phyloP scores from a whole-genome alignment of 92 coral and sea anemone species.

The Zoanthus gigantus region DNA sequence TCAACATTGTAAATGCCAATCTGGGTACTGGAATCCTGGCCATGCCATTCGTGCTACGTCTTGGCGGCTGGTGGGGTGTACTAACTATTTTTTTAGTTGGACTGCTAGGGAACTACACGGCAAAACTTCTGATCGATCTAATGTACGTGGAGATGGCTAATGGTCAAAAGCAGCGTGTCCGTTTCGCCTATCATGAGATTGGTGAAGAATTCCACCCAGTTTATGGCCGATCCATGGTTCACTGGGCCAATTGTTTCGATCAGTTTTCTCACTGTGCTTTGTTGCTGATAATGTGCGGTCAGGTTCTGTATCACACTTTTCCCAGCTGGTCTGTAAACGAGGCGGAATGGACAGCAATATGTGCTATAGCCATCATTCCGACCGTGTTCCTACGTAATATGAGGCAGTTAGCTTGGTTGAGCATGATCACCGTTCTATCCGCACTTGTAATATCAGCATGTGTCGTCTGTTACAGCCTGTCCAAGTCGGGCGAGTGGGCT shows the following conservation, averaged over 20 bases:
- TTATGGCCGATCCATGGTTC: slow-evolving; percentile 64
- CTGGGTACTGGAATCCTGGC: slow-evolving; percentile 69
- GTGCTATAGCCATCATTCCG: slow-evolving; percentile 58
- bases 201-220: slow-evolving; percentile 69
- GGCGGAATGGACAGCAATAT: slow-evolving; percentile 68
- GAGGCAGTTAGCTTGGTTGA: slow-evolving; percentile 69
- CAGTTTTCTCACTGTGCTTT: slow-evolving; percentile 72
- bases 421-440: slow-evolving; percentile 65
- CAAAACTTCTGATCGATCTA: slow-evolving; percentile 65
- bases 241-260: slow-evolving; percentile 66
- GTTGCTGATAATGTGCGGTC: slow-evolving; percentile 64
- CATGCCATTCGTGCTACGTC: slow-evolving; percentile 68
- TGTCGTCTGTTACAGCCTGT: slow-evolving; percentile 62
- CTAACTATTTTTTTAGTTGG: slow-evolving; percentile 63
- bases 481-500: slow-evolving; percentile 60
- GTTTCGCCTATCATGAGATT: slow-evolving; percentile 62
- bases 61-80: slow-evolving; percentile 72
- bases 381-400: slow-evolving; percentile 61
- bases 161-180: slow-evolving; percentile 59
- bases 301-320: slow-evolving; percentile 64
- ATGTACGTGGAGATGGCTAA: slow-evolving; percentile 61
- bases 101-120: slow-evolving; percentile 66
- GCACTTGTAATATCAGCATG: slow-evolving; percentile 57
- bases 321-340: slow-evolving; percentile 58
- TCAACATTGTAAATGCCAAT: slow-evolving; percentile 71